Evolutionary conservation across 2,113 vertebrate genomes (phyloP), one percentile per base, ranked within the genome.

Genomic region (Centropristis striata): DNA sequence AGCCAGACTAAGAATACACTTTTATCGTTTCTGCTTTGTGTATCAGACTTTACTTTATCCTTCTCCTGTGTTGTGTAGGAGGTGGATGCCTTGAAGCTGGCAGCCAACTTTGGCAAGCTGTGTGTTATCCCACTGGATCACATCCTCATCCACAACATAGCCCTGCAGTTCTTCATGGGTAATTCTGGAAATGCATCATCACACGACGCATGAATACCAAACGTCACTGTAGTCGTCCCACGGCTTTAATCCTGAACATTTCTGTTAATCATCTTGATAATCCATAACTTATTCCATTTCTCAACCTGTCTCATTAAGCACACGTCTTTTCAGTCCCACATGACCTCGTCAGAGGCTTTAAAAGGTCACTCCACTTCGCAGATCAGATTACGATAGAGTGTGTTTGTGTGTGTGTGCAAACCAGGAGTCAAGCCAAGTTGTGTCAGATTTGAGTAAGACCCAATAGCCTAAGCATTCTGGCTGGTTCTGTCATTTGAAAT

Each of bases 151-250:
- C 97, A 99, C 94, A 99, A 99, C 94, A 97, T 99, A 87, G 98
- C 98, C 81, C 96, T 99, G 95, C 98, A 99, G 23, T 99, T 99
- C 95, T 99, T 99, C 94, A 99, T 99, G 97, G 98, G 98, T 99
- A 93, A 94, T 94, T 90, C 16, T 39, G 32, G 15, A 46, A 53
- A 69, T 15, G n/a, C 59, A 61, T 37, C 60, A 50, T 57, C 49
- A 71, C 49, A 39, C 14, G 1, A 50, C 70, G 27, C 66, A 57
- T 23, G 9, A 13, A 59, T 46, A 7, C 14, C 49, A 72, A 70
- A 55, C 23, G 4, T 64, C 28, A 41, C 51, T 61, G 69, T 55
- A 51, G 50, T 53, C 60, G 21, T 32, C n/a, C 16, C 32, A 23
- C 5, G 59, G 18, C 65, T 27, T 42, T 75, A 73, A 73, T 70